Evolutionary conservation across 37 sponge, comb jelly and placozoan species (phyloP).

Genomic region (Geodia barretti): DNA sequence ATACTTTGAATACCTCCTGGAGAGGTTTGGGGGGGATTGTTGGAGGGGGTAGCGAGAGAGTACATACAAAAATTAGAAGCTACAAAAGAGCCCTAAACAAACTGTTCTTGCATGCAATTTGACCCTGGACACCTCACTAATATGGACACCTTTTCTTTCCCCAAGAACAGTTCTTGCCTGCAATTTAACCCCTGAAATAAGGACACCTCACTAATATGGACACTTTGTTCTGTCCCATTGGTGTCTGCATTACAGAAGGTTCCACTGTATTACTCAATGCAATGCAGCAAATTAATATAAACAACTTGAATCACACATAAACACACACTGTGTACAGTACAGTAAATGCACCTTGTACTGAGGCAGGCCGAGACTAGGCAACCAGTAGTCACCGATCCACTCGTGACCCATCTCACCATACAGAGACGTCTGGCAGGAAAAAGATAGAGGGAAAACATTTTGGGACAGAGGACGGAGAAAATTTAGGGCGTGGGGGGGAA

Average conservation of each 20-base stretch:
- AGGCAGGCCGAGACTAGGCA: slow-evolving; percentile 85
- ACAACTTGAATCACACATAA: background rate
- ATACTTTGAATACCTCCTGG: slow-evolving; percentile 65
- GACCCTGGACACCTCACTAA: too few relatives aligned
- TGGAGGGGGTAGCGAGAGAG: background rate
- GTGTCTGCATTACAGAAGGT: too few relatives aligned
- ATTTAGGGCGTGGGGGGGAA: too few relatives aligned
- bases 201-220: too few relatives aligned
- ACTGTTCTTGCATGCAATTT: too few relatives aligned
- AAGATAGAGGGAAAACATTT: background rate
- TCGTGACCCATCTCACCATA: slow-evolving; percentile 73
- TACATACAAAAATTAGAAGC: background rate
- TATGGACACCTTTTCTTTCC: too few relatives aligned
- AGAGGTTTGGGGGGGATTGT: slow-evolving; percentile 9
- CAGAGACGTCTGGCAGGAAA: slow-evolving; percentile 19
- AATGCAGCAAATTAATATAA: background rate
- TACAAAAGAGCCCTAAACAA: background rate
- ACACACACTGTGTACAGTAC: background rate
- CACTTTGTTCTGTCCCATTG: too few relatives aligned
- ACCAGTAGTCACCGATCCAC: slow-evolving; percentile 83
- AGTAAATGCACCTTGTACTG: slow-evolving; percentile 71
- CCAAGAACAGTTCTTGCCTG: too few relatives aligned
- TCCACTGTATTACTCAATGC: too few relatives aligned
- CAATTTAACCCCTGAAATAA: too few relatives aligned
- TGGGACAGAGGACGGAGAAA: background rate